Conservation (phyloP, 2,888 invertebrate species). For the Sarcophaga variegata region DNA sequence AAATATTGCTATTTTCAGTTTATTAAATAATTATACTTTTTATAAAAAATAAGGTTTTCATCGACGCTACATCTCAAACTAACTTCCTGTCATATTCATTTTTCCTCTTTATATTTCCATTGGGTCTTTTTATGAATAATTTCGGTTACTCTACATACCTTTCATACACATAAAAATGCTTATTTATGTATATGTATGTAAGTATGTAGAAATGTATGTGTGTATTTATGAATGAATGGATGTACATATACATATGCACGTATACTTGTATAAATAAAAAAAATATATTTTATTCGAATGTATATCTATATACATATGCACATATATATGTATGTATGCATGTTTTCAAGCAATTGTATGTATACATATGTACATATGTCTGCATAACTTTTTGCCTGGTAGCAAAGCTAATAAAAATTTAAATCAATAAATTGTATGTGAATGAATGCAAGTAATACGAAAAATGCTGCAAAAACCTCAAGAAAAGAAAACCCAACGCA, state of each 20-base stretch:
- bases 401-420: conserved; percentile 50
- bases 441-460: conserved; percentile 25
- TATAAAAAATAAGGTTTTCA: too few relatives aligned
- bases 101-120: neutral
- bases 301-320: neutral
- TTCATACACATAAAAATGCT: neutral
- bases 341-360: neutral
- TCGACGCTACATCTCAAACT: too few relatives aligned
- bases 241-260: neutral
- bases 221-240: neutral
- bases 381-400: conserved; percentile 37
- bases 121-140: neutral
- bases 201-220: neutral
- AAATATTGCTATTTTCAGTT: too few relatives aligned
- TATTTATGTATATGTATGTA: neutral
- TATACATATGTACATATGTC: neutral
- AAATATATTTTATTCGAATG: neutral
- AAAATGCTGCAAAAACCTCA: neutral
- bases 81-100: too few relatives aligned
- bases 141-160: neutral
- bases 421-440: conserved; percentile 48
- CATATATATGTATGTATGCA: conserved; percentile 4
- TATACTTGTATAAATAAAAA: neutral
- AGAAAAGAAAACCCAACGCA: neutral
- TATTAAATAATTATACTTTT: too few relatives aligned